phyloP scores from a whole-genome alignment of 2,113 vertebrate species.

The Podiceps cristatus region DNA sequence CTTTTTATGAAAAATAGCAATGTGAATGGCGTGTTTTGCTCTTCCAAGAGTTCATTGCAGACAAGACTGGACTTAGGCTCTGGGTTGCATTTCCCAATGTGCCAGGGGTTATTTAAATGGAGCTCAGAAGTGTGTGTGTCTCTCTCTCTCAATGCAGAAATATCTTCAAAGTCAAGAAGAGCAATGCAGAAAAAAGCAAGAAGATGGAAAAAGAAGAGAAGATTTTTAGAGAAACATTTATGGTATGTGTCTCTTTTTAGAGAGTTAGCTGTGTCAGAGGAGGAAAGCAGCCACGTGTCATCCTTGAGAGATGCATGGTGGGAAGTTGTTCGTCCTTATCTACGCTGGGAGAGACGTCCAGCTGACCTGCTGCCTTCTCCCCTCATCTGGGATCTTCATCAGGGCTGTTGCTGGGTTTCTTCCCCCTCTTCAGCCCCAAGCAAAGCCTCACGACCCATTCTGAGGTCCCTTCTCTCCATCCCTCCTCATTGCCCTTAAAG shows the following conservation, averaged over 20 bases:
- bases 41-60: neutral
- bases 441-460: neutral
- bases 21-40: neutral
- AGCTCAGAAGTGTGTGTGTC: neutral
- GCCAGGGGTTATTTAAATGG: neutral
- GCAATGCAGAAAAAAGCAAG: conserved; percentile 65
- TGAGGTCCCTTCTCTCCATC: neutral
- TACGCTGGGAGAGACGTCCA: neutral
- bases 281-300: neutral
- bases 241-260: conserved; percentile 45
- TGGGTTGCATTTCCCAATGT: neutral
- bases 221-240: conserved; percentile 75
- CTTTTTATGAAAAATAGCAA: neutral
- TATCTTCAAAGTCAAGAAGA: conserved; percentile 67
- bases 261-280: neutral
- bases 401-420: accelerated
- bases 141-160: neutral
- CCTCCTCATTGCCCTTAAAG: neutral
- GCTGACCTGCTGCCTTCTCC: neutral
- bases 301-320: neutral
- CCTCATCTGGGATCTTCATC: neutral
- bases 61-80: neutral
- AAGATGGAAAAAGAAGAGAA: conserved; percentile 75
- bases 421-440: neutral
- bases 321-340: neutral